Percentiles rank a stretch among this genome's conserved stretches.
phyloP scores from a whole-genome alignment of 2,888 invertebrate genomes.

The Timandra comae region DNA sequence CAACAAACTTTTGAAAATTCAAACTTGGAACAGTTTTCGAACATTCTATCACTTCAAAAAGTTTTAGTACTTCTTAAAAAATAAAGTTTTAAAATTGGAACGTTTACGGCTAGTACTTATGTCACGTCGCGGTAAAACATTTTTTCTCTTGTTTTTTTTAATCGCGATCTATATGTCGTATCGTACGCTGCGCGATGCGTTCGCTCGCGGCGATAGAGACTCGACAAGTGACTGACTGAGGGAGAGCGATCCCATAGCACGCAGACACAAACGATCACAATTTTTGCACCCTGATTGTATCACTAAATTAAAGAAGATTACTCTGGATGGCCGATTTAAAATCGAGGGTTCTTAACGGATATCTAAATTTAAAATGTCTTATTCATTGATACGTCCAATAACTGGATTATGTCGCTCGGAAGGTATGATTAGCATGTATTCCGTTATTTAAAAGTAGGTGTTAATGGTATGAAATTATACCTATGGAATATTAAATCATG shows the following conservation, averaged over 20 bases:
- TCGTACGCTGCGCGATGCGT: conserved; percentile 32
- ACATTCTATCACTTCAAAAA: conserved; percentile 15
- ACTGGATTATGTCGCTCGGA: conserved; percentile 13
- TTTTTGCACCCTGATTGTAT: conserved; percentile 36
- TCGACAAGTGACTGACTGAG: conserved; percentile 43
- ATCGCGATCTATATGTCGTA: conserved; percentile 22
- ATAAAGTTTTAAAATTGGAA: conserved; percentile 19
- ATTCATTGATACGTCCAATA: conserved; percentile 16
- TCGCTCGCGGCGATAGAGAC: conserved; percentile 39
- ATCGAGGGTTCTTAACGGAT: conserved; percentile 16
- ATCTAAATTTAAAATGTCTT: conserved; percentile 16
- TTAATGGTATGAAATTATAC: conserved; percentile 1
- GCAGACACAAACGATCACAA: no score
- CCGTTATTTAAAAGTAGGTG: not conserved
- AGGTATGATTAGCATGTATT: not conserved
- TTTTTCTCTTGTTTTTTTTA: conserved; percentile 27
- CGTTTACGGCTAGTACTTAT: conserved; percentile 19
- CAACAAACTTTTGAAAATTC: conserved; percentile 13
- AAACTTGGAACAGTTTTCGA: conserved; percentile 15
- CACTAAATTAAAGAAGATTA: conserved; percentile 45
- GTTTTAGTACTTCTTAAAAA: conserved; percentile 17
- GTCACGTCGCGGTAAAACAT: conserved; percentile 43
- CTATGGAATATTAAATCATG: conserved; percentile 1
- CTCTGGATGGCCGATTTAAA: conserved; percentile 33
- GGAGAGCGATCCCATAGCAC: conserved; percentile 37